phyloP scores from a whole-genome alignment of 2,888 invertebrate species.

The Athalia circularis region DNA sequence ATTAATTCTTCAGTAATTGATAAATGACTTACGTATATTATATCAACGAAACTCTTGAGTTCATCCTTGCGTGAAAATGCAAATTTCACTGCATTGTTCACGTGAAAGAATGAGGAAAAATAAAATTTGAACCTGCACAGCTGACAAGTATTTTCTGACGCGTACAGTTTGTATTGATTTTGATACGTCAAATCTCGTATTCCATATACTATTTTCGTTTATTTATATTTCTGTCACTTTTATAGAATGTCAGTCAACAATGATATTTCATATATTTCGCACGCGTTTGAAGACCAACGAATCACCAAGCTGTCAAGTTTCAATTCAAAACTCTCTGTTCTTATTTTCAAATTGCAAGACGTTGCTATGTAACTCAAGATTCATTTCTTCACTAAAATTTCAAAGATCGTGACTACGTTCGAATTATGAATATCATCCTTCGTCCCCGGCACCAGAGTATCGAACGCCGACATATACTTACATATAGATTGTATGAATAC shows the following conservation, averaged over 20 bases:
- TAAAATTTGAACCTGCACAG: background rate
- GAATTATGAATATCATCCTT: too few relatives aligned
- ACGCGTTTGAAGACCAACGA: background rate
- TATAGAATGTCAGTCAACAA: conserved; percentile 32
- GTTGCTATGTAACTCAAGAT: too few relatives aligned
- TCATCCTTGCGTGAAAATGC: too few relatives aligned
- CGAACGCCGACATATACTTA: background rate
- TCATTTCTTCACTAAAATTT: too few relatives aligned
- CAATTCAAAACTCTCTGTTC: too few relatives aligned
- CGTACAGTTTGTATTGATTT: conserved; percentile 14
- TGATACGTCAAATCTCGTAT: conserved; percentile 16
- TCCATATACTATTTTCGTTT: background rate
- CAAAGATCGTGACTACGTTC: too few relatives aligned
- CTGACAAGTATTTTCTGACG: conserved; percentile 7
- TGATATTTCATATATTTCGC: conserved; percentile 36
- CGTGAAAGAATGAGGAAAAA: background rate
- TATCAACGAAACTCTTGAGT: background rate
- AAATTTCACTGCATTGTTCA: background rate
- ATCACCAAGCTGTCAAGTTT: too few relatives aligned
- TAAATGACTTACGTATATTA: background rate
- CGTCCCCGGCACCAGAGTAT: too few relatives aligned
- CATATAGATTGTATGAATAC: conserved; percentile 23
- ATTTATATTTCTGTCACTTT: conserved; percentile 36
- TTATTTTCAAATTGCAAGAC: too few relatives aligned
- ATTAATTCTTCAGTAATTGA: background rate